These are phyloP conservation scores for Polydrusus tereticollis DNA, from an alignment of 2,888 invertebrate genomes.

Conservation along the genomic window DNA sequence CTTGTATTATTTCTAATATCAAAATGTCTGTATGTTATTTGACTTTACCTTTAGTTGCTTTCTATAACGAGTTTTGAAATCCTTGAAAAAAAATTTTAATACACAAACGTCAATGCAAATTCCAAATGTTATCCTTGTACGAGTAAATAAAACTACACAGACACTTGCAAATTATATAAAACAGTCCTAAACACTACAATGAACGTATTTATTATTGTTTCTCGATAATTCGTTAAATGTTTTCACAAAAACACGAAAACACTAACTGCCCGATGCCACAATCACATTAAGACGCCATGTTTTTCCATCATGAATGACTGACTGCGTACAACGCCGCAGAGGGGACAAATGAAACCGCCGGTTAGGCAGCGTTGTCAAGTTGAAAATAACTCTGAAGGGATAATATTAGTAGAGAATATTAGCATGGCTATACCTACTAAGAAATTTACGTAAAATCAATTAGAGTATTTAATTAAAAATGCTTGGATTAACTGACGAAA, in stretches of 20 bases:
- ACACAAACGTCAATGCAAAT: conserved; percentile 38
- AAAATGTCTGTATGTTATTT: background rate
- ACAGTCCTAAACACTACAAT: conserved; percentile 16
- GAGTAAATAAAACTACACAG: background rate
- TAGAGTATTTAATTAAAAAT: no score
- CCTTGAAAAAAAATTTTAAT: conserved; percentile 36
- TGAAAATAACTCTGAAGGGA: background rate
- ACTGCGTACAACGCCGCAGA: conserved; percentile 28
- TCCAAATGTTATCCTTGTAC: conserved; percentile 34
- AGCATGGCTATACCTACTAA: background rate
- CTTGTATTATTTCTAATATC: background rate
- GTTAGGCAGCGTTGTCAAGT: background rate
- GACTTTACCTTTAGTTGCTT: conserved; percentile 32
- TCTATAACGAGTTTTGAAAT: conserved; percentile 34
- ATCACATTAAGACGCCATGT: conserved; percentile 43
- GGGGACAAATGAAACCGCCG: conserved; percentile 11
- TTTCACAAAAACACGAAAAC: conserved; percentile 38
- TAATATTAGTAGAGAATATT: background rate
- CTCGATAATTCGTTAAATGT: conserved; percentile 11
- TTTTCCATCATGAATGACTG: conserved; percentile 18
- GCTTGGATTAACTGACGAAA: no score
- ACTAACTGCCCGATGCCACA: conserved; percentile 24
- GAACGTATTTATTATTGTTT: conserved; percentile 4
- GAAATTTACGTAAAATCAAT: background rate
- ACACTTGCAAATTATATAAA: conserved; percentile 16